Conservation (phyloP, 2,888 invertebrate genomes). For the Pomacea canaliculata region DNA sequence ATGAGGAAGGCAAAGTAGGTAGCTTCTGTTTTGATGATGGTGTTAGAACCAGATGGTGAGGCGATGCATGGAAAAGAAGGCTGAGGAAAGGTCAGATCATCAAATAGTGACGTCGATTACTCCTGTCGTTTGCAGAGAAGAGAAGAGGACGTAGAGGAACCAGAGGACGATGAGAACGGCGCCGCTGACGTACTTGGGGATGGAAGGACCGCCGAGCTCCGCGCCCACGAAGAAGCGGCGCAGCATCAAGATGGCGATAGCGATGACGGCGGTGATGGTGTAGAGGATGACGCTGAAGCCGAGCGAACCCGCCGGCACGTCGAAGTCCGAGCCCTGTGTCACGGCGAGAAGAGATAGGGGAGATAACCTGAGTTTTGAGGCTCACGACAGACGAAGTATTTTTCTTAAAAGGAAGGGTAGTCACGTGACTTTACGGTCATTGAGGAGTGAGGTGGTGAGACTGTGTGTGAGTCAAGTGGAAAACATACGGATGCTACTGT, state of each 20-base stretch:
- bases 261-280: conserved; percentile 71
- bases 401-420: not conserved
- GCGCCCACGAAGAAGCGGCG: conserved; percentile 68
- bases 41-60: not conserved
- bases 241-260: conserved; percentile 70
- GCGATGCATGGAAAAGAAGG: not conserved
- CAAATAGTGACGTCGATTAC: conserved; percentile 35
- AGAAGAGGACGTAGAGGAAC: conserved; percentile 72
- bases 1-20: not conserved
- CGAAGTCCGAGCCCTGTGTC: conserved; percentile 55
- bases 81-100: not conserved
- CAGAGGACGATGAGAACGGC: conserved; percentile 71
- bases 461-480: no score
- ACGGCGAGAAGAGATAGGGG: not conserved
- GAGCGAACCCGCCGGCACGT: conserved; percentile 59
- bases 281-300: conserved; percentile 73
- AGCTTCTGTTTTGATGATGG: not conserved
- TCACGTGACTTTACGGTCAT: not conserved
- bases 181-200: conserved; percentile 67
- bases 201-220: conserved; percentile 73
- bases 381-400: not conserved
- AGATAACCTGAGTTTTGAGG: not conserved
- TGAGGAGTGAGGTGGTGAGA: not conserved
- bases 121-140: conserved; percentile 46
- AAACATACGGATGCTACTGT: no score